Evolutionary conservation across 2,113 vertebrate species (phyloP).

Genomic region (Maccullochella peelii): DNA sequence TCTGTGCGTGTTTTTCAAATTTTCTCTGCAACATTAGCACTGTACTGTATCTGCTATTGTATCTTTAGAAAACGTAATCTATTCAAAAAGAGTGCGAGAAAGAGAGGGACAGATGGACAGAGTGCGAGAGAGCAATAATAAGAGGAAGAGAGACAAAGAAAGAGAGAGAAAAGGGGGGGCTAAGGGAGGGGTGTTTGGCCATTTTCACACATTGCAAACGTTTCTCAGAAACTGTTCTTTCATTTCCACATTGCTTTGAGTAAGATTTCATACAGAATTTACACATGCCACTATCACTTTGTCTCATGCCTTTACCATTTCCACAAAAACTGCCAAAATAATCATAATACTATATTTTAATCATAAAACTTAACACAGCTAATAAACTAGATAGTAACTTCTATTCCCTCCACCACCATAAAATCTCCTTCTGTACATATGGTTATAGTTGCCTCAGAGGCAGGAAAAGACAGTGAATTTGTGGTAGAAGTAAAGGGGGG

Average conservation of each 20-base stretch:
- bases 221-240: slow-evolving; percentile 51
- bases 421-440: slow-evolving; percentile 49
- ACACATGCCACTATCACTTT: not conserved
- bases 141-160: slow-evolving; percentile 4
- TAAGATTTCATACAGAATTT: not conserved
- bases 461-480: slow-evolving; percentile 36
- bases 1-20: slow-evolving; percentile 13
- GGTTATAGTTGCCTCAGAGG: slow-evolving; percentile 62
- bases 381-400: slow-evolving; percentile 57
- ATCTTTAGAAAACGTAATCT: slow-evolving; percentile 37
- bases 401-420: slow-evolving; percentile 35
- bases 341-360: slow-evolving; percentile 56
- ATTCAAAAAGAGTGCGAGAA: not conserved
- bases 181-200: not conserved
- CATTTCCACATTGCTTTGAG: slow-evolving; percentile 17
- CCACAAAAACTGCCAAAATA: slow-evolving; percentile 28
- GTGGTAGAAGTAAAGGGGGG: slow-evolving; percentile 20
- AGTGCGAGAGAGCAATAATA: not conserved
- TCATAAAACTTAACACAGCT: slow-evolving; percentile 42
- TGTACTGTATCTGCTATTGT: slow-evolving; percentile 13
- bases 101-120: slow-evolving; percentile 19
- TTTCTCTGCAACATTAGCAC: slow-evolving; percentile 20
- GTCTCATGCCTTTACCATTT: not conserved
- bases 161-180: not conserved
- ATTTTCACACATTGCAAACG: slow-evolving; percentile 65